A percentile compares a stretch with the other conserved stretches of the same genome.
Evolutionary conservation across 1,140 invertebrate species (phyloP).

Genomic region (Sipha flava): DNA sequence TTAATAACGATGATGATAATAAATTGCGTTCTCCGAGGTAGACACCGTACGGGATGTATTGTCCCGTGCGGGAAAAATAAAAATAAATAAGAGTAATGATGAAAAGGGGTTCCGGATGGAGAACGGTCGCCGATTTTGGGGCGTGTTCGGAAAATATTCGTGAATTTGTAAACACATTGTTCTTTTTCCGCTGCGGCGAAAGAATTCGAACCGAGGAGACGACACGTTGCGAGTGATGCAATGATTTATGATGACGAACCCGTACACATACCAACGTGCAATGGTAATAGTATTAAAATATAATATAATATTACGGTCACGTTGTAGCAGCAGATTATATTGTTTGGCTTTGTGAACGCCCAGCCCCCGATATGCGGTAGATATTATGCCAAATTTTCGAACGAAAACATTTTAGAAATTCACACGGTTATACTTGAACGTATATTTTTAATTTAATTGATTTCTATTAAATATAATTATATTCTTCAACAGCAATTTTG

Average conservation of each 20-base stretch:
- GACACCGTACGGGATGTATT: not conserved
- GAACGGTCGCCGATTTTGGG: not conserved
- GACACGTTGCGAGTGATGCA: not conserved
- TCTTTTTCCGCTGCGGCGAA: not conserved
- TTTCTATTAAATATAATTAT: too few relatives aligned
- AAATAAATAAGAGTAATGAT: not conserved
- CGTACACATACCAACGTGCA: too few relatives aligned
- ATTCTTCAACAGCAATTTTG: too few relatives aligned
- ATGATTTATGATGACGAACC: not conserved
- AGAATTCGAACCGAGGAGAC: not conserved
- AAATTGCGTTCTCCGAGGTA: not conserved
- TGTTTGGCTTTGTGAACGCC: too few relatives aligned
- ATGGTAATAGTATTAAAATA: too few relatives aligned
- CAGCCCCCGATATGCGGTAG: too few relatives aligned
- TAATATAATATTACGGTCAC: too few relatives aligned
- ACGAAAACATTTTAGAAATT: too few relatives aligned
- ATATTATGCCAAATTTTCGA: too few relatives aligned
- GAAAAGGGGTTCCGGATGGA: not conserved
- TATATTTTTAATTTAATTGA: too few relatives aligned
- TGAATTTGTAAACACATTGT: not conserved
- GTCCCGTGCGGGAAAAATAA: not conserved
- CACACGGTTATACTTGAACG: too few relatives aligned
- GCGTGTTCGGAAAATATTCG: not conserved
- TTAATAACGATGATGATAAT: constrained; percentile 2
- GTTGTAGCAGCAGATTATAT: too few relatives aligned